A percentile compares a stretch with the other conserved stretches of the same genome.
phyloP scores from a whole-genome alignment of 2,888 invertebrate genomes.

The Thelaira solivaga region DNA sequence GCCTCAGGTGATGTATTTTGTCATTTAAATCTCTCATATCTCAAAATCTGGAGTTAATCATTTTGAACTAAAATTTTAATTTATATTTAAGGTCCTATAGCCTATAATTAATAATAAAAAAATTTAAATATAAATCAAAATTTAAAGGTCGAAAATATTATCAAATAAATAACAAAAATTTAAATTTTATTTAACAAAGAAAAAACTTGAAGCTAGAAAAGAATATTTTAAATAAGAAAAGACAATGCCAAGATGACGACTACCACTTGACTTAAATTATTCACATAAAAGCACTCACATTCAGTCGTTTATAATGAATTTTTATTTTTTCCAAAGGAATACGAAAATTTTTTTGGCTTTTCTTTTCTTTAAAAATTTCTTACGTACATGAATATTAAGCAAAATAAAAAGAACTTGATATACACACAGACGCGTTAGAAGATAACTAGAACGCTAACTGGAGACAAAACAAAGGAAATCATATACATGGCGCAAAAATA shows the following conservation, averaged over 20 bases:
- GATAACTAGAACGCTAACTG: neutral
- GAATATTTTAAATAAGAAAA: neutral
- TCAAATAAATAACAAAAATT: neutral
- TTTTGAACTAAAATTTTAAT: no score
- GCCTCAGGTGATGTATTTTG: no score
- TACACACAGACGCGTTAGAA: conserved; percentile 3
- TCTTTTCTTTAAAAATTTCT: no score
- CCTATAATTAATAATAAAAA: no score
- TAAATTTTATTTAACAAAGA: neutral
- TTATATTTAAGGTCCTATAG: no score
- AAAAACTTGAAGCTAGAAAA: neutral
- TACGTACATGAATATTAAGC: neutral
- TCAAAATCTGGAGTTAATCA: no score
- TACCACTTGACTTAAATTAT: neutral
- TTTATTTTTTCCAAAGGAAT: neutral
- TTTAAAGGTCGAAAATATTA: no score
- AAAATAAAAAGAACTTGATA: no score
- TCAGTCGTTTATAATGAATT: neutral
- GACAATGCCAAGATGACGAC: conserved; percentile 1
- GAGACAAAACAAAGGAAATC: conserved; percentile 15
- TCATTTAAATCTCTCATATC: no score
- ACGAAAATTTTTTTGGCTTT: conserved; percentile 1
- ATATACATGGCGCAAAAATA: conserved; percentile 14
- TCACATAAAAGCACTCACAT: neutral
- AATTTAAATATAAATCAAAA: no score